Evolutionary conservation across 2,113 vertebrate species (phyloP), one percentile per base, ranked within the genome.

Genomic region (Lichenostomus cassidix): DNA sequence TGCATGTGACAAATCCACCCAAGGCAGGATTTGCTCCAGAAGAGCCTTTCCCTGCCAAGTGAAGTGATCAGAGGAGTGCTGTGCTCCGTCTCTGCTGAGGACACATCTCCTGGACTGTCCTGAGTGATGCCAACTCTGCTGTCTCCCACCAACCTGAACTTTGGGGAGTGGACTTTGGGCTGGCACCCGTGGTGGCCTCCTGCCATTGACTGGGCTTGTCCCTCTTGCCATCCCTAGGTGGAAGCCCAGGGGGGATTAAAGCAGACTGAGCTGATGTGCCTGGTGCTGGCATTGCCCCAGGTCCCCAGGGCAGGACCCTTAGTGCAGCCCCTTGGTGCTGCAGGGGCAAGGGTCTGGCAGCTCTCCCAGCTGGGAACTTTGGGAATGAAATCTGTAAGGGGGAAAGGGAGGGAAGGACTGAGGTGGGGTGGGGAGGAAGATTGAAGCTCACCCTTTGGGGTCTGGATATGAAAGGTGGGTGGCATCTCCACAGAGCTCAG

Each of bases 191-290:
- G 28, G 77, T 52, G 62, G 67, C 70, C 37, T 90, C 46, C 55
- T 67, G 86, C 76, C 17, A 14, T 79, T 3, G 10, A 31, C 53
- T 0, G 2, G 70, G 55, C 75, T 92, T 25, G 29, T 85, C 70
- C 71, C 35, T 90, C 0, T 0, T 59, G 79, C 44, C 3, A 0
- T 55, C 58, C 29, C 39, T 52, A 86, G 78, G 58, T 58, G 65
- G 81, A 69, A 64, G 50, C 49, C 44, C 53, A 28, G 31, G 31
- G 64, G 86, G 94, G 88, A 96, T 97, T 97, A 97, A 96, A 96
- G 39, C 63, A 58, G 92, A 86, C 79, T 71, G 90, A 94, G 76
- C 52, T 77, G 84, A 50, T 0, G 5, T 88, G 35, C 28, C 0
- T 5, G 68, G 37, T 85, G 69, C 71, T 76, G 70, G 67, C 55